phyloP scores from a whole-genome alignment of 2,113 vertebrate genomes.

The Ifrita kowaldi region DNA sequence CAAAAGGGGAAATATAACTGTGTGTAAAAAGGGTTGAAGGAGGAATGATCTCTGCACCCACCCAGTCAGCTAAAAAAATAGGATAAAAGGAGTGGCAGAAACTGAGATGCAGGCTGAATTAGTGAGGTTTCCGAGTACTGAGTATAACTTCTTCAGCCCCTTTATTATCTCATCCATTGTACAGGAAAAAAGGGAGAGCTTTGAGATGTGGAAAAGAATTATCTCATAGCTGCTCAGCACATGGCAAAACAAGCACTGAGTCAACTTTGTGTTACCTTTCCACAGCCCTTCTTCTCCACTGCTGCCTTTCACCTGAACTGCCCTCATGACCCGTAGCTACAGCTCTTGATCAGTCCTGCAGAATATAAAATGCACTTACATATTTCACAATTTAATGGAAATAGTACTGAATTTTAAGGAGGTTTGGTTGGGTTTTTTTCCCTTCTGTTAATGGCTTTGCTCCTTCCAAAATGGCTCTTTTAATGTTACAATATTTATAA shows the following conservation, averaged over 20 bases:
- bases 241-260: neutral
- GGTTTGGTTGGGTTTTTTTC: rapidly evolving
- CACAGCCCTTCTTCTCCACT: neutral
- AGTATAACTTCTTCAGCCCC: neutral
- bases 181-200: neutral
- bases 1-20: neutral
- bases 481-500: neutral
- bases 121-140: neutral
- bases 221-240: neutral
- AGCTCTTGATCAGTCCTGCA: neutral
- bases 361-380: neutral
- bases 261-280: neutral
- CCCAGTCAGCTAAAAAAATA: neutral
- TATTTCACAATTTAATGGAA: neutral
- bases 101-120: neutral
- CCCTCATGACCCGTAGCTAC: neutral
- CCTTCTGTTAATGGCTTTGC: neutral
- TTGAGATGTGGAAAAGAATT: neutral
- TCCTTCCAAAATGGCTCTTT: neutral
- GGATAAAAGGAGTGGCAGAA: neutral
- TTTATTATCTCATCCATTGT: neutral
- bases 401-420: neutral
- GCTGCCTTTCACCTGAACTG: neutral
- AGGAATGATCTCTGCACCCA: neutral
- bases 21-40: neutral